These are phyloP conservation scores for Synanthedon vespiformis DNA, from an alignment of 2,888 invertebrate species.

Conservation along the genomic window DNA sequence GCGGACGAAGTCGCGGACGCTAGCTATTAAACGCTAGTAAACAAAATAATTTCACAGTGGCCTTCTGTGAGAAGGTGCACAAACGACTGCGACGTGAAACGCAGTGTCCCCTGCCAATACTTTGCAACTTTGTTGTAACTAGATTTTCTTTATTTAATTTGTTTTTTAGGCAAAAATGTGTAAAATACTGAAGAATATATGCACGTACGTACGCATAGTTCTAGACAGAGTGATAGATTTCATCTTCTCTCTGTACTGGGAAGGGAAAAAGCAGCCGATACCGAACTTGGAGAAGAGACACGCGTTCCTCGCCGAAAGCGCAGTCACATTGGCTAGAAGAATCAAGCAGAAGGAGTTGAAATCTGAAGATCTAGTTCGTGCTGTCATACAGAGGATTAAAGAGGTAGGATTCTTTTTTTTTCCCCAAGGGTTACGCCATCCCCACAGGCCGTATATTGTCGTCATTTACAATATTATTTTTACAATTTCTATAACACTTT, in stretches of 20 bases:
- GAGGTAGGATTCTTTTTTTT: conserved; percentile 71
- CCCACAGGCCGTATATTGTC: no score
- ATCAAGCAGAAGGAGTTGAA: conserved; percentile 74
- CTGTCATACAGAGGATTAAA: conserved; percentile 82
- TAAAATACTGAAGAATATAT: conserved; percentile 14
- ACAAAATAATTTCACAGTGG: no score
- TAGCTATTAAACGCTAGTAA: no score
- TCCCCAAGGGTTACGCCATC: no score
- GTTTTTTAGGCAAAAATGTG: not conserved
- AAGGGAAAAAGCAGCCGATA: conserved; percentile 31
- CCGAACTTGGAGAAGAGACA: conserved; percentile 47
- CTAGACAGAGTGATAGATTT: conserved; percentile 48
- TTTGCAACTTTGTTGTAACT: no score
- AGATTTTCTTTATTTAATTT: no score
- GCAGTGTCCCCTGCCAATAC: no score
- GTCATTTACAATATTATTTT: no score
- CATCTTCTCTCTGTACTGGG: conserved; percentile 53
- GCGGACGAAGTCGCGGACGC: no score
- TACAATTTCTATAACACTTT: no score
- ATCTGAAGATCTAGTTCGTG: conserved; percentile 77
- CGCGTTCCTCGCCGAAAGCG: conserved; percentile 69
- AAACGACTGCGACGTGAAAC: no score
- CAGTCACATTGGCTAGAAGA: conserved; percentile 73
- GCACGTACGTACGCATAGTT: conserved; percentile 30
- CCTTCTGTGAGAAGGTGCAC: no score